Conservation (phyloP, 2,797 vertebrate genomes). For the Chrysocyon brachyurus region DNA sequence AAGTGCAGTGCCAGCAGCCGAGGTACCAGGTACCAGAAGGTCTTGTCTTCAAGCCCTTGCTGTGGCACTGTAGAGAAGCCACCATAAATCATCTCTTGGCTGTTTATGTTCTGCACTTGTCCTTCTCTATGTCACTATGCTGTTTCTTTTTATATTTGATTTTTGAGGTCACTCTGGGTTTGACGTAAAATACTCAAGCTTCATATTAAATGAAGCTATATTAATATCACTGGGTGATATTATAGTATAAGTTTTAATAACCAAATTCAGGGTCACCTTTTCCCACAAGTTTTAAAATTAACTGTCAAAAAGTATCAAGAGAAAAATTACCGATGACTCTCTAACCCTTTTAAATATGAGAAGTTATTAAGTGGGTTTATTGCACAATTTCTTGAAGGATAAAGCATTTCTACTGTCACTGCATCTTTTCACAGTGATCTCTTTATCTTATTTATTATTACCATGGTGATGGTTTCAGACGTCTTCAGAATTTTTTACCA, state of each 20-base stretch:
- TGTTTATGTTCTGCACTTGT: conserved; percentile 13
- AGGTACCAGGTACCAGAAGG: not conserved
- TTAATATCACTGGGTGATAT: conserved; percentile 69
- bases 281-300: conserved; percentile 78
- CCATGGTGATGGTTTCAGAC: conserved; percentile 50
- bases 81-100: conserved; percentile 78
- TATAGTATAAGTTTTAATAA: conserved; percentile 74
- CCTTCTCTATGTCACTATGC: conserved; percentile 66
- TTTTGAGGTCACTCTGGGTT: conserved; percentile 79
- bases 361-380: conserved; percentile 71
- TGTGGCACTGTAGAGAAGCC: not conserved
- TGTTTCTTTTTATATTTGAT: conserved; percentile 77
- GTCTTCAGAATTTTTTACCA: conserved; percentile 51
- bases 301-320: conserved; percentile 50
- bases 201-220: conserved; percentile 71
- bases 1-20: not conserved
- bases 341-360: conserved; percentile 70
- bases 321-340: conserved; percentile 42
- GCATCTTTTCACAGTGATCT: conserved; percentile 30
- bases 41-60: conserved; percentile 45
- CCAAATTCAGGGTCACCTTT: conserved; percentile 77
- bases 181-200: conserved; percentile 73
- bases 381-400: conserved; percentile 68
- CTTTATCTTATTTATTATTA: conserved; percentile 74
- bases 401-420: conserved; percentile 59